These are phyloP conservation scores for Heterodera carotae DNA, from an alignment of 1,140 invertebrate genomes.

Conservation along the genomic window DNA sequence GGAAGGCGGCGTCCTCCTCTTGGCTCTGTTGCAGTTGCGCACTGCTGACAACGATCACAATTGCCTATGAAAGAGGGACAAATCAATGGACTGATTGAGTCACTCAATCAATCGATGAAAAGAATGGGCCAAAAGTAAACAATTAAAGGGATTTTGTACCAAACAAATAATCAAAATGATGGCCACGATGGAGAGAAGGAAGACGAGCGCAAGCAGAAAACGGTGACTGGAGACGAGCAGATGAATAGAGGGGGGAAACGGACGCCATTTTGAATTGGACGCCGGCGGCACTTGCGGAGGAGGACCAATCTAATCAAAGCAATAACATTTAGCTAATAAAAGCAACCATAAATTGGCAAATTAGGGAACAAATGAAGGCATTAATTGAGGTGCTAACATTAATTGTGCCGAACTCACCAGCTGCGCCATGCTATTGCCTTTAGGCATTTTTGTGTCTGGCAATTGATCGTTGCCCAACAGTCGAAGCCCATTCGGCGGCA, in stretches of 20 bases:
- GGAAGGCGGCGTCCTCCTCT: conserved; percentile 39
- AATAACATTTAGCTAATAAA: not conserved
- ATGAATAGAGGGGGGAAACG: not conserved
- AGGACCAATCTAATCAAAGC: conserved; percentile 23
- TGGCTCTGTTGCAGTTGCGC: conserved; percentile 24
- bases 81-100: too few species aligned
- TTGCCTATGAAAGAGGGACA: too few species aligned
- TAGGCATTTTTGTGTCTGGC: not conserved
- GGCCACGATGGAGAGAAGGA: conserved; percentile 29
- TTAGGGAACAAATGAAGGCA: too few species aligned
- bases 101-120: too few species aligned
- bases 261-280: conserved; percentile 2
- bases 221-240: conserved; percentile 27
- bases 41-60: not conserved
- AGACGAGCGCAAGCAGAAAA: conserved; percentile 32
- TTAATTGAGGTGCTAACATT: not conserved
- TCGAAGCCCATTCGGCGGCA: not conserved
- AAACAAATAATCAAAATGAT: conserved; percentile 32
- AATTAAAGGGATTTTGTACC: not conserved
- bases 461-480: not conserved
- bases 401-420: not conserved
- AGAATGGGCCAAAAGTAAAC: conserved; percentile 18
- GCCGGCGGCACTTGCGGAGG: not conserved
- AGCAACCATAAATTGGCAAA: not conserved
- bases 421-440: not conserved